Base-by-base conservation (phyloP, 2,797 vertebrate species). In the Rachycentron canadum region DNA sequence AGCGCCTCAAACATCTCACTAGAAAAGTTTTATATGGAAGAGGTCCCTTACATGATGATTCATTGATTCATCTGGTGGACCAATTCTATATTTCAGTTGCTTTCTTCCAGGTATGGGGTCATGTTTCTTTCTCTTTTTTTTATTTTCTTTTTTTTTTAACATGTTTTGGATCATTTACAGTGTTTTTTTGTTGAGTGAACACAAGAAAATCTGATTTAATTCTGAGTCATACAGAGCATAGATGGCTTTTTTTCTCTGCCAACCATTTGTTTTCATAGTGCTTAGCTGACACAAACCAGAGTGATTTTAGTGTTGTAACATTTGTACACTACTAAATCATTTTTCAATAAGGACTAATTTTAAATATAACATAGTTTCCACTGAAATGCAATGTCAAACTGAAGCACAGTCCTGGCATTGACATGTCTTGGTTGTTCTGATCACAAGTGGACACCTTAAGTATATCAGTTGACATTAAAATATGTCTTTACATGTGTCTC, bases 221-320 rank as follows among this genome's bases (percentile, higher is more conserved):
- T 65, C 38, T 63, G 40, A 79, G 69, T 77, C 58, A 67, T 65
- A 21, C 34, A 47, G 40, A 67, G 16, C 45, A 45, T 53, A 57
- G 7, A 68, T 38, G n/a, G 21, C 7, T 28, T 1, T 57, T 60
- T 61, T 21, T 47, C n/a, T n/a, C 14, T 5, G 10, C 23, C 59
- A 45, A 16, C 53, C 8, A 8, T 21, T 17, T 40, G 30, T 50
- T 73, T 40, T 57, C 53, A 63, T 13, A 53, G n/a, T 57, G 43
- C 43, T 49, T 57, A 26, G 32, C 45, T 62, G 10, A 52, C 13
- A 56, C 47, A 52, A 40, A 25, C 7, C 17, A 47, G 1, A 23
- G 36, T 45, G 12, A 9, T 57, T 58, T 30, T 30, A 30, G 4
- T 32, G 34, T 47, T 78, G 55, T 38, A 55, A 23, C 28, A 50